Percentiles rank a stretch among this genome's conserved stretches.
Conservation (phyloP, 2,888 invertebrate species). For the Allolobophora icterica region DNA sequence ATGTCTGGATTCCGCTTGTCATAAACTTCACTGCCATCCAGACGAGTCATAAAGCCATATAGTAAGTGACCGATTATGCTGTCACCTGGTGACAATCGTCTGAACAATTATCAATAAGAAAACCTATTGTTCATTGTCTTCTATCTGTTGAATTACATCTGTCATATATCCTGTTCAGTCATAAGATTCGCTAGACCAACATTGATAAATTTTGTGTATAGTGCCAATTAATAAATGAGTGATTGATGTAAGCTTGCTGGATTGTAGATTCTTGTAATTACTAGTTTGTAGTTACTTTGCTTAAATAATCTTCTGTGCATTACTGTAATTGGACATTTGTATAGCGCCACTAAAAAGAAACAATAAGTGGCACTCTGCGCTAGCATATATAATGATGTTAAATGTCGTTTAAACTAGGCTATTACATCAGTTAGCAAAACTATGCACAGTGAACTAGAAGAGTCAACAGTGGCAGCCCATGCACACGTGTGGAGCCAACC, state of each 20-base stretch:
- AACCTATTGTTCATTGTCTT: not conserved
- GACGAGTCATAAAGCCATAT: conserved; percentile 85
- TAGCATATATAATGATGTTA: too few species aligned
- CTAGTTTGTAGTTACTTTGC: not conserved
- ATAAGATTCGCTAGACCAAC: not conserved
- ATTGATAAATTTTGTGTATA: not conserved
- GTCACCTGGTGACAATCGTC: not conserved
- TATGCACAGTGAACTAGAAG: too few species aligned
- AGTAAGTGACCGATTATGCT: conserved; percentile 76
- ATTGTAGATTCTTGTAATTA: not conserved
- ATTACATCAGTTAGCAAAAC: too few species aligned
- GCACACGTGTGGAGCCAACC: too few species aligned
- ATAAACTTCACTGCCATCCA: conserved; percentile 76
- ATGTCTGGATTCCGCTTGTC: conserved; percentile 88
- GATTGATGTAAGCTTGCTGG: not conserved
- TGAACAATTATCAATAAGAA: not conserved
- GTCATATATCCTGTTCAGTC: not conserved
- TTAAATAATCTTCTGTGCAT: too few species aligned
- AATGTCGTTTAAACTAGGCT: too few species aligned
- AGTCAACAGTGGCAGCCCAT: too few species aligned
- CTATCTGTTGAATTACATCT: not conserved
- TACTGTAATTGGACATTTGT: too few species aligned
- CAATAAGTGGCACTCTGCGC: too few species aligned
- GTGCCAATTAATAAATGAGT: not conserved
- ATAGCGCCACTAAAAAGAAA: too few species aligned